Evolutionary conservation across 2,888 invertebrate genomes (phyloP), one percentile per base, ranked within the genome.

Genomic region (Limnephilus rhombicus): DNA sequence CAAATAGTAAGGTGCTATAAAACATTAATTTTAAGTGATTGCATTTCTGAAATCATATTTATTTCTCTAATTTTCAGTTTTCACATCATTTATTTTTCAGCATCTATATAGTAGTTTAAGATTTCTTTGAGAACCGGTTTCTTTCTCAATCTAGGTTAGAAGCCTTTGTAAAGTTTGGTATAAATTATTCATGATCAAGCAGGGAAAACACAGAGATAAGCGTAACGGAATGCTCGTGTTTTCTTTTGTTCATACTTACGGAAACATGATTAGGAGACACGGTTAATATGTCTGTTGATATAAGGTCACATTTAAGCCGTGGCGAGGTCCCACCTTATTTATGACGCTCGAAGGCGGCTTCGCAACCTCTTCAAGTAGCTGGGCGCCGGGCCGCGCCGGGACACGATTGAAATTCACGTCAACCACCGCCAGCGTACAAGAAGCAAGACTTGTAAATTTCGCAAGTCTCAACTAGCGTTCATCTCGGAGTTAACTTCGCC

Each of bases 391-490:
- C 34, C 49, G 41, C 85, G n/a, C 49, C 29, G 80, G 90, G 86
- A 49, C 91, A 49, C 91, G 93, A 93, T 93, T 93, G 93, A 93
- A 93, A 93, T 93, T 93, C 93, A 93, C 91, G 93, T 93, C 93
- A 92, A 91, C 93, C 82, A 85, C 85, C 93, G 80, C 89, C 53
- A 80, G 31, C 91, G 92, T 86, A 91, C 92, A 87, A 91, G 68
- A 68, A 68, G 92, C 91, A 85, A 86, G 93, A 93, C 93, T 93
- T 93, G 93, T 93, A 93, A 93, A 93, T 93, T 93, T 93, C 80
- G 89, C 91, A 90, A 92, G 93, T 92, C 93, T 91, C 92, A 92
- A 91, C 93, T 90, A 89, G 81, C 91, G 91, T 93, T 92, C 93
- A 91, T 93, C 93, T 90, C 89, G 92, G 92, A 93, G 93, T 93